phyloP scores from a whole-genome alignment of 2,113 vertebrate genomes.

The Syrrhaptes paradoxus region DNA sequence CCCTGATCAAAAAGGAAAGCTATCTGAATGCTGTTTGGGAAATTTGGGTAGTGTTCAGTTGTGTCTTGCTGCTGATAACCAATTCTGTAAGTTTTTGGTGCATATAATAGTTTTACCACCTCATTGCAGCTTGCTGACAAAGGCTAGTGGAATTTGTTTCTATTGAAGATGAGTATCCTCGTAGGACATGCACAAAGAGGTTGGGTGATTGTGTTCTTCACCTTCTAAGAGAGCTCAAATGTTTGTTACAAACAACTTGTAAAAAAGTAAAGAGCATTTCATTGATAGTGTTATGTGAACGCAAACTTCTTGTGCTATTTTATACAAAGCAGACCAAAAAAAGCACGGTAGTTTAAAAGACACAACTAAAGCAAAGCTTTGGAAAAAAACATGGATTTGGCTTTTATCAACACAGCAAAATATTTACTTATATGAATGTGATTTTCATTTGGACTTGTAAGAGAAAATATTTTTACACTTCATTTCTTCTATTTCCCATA shows the following conservation, averaged over 20 bases:
- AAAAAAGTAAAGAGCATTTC: not conserved
- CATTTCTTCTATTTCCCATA: slow-evolving; percentile 23
- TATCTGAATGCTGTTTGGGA: not conserved
- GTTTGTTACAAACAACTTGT: not conserved
- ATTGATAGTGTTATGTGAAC: not conserved
- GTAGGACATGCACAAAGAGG: accelerated
- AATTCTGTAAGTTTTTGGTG: not conserved
- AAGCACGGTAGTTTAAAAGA: not conserved
- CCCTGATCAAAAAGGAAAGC: not conserved
- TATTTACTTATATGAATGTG: slow-evolving; percentile 14
- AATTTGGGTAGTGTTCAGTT: not conserved
- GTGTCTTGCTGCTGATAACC: not conserved
- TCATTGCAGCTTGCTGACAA: not conserved
- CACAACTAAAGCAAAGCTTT: not conserved
- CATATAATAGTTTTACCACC: not conserved
- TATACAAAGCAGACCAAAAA: not conserved
- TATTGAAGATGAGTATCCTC: not conserved
- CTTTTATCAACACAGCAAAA: slow-evolving; percentile 1
- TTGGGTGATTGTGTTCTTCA: not conserved
- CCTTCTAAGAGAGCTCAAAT: not conserved
- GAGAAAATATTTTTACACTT: slow-evolving; percentile 29
- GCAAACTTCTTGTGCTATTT: not conserved
- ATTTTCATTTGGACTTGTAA: not conserved
- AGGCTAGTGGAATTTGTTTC: not conserved
- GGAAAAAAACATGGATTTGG: not conserved